Evolutionary conservation across 2,797 vertebrate genomes (phyloP).

Genomic region (Dipus sagitta): DNA sequence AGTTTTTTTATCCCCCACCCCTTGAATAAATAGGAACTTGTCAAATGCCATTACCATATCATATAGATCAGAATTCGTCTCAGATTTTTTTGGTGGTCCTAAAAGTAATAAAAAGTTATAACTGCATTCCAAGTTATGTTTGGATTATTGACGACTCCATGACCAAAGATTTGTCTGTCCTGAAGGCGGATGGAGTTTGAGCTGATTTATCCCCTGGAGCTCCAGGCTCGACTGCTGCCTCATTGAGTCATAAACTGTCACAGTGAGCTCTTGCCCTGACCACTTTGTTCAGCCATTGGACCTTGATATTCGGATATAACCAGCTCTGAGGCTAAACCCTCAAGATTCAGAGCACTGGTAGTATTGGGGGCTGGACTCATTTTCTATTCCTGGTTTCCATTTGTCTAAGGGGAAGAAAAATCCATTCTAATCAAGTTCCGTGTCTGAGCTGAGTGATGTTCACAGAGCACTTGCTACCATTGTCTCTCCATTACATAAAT

Average conservation of each 20-base stretch:
- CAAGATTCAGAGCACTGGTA: not conserved
- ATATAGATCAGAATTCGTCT: slow-evolving; percentile 78
- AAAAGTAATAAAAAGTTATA: slow-evolving; percentile 79
- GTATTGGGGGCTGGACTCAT: not conserved
- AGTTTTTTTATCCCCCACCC: slow-evolving; percentile 75
- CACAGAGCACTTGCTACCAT: slow-evolving; percentile 79
- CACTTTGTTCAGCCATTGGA: not conserved
- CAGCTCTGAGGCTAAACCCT: not conserved
- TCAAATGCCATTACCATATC: slow-evolving; percentile 81
- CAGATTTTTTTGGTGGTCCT: slow-evolving; percentile 68
- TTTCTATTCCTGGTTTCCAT: slow-evolving; percentile 65
- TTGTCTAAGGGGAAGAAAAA: slow-evolving; percentile 65
- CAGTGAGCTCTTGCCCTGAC: slow-evolving; percentile 23
- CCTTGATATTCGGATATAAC: slow-evolving; percentile 7
- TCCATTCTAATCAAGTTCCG: slow-evolving; percentile 83
- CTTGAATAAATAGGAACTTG: slow-evolving; percentile 79
- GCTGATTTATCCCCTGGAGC: slow-evolving; percentile 73
- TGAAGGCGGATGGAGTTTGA: slow-evolving; percentile 68
- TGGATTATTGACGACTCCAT: slow-evolving; percentile 71
- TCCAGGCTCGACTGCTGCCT: not conserved
- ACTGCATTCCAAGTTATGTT: slow-evolving; percentile 78
- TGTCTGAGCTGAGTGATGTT: slow-evolving; percentile 75
- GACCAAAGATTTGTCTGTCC: slow-evolving; percentile 73
- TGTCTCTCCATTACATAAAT: slow-evolving; percentile 80
- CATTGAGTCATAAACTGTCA: slow-evolving; percentile 53